Base-by-base conservation (phyloP, 2,113 vertebrate genomes). In the Sturnira hondurensis region DNA sequence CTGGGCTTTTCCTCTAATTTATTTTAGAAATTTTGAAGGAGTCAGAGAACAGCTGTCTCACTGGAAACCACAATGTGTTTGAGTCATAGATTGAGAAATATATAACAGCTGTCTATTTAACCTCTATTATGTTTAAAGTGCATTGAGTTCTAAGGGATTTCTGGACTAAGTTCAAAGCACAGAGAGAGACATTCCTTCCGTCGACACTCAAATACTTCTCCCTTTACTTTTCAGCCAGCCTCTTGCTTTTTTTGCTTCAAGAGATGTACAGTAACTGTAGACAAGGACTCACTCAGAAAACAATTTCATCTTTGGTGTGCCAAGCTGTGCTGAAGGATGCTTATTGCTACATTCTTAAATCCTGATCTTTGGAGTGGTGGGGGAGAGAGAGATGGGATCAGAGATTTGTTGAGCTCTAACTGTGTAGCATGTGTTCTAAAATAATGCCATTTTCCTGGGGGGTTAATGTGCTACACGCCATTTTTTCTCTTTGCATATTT, bases 31-130 rank as follows among this genome's bases (percentile, higher is more conserved):
- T 63, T 67, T n/a, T 52, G 80, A 31, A 82, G 54, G 31, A 93
- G 20, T 68, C 68, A 45, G 68, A 67, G 33, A 96, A 70, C 52
- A 92, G 77, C 91, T 94, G 89, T 45, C 61, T 93, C 33, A 52
- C 71, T 91, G 61, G 47, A 77, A 96, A 45, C 5, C 45, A 63
- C 73, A 78, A 41, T 50, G n/a, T 73, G 10, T 68, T 52, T 68
- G 80, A 68, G 52, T 95, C 87, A 7, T 52, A 71, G 26, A 43
- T 11, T 63, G 28, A 92, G 56, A 19, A 65, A 31, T 56, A 47
- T 50, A 3, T 54, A 94, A 89, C 77, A 95, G 88, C 65, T 96
- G 81, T 31, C 63, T 94, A 9, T 67, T 93, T 86, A 83, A 56
- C 26, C 43, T 95, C 16, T 45, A 17, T 84, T 77, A 22, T 54